Conservation (phyloP, 2,888 invertebrate genomes). For the Octonoba sinensis region DNA sequence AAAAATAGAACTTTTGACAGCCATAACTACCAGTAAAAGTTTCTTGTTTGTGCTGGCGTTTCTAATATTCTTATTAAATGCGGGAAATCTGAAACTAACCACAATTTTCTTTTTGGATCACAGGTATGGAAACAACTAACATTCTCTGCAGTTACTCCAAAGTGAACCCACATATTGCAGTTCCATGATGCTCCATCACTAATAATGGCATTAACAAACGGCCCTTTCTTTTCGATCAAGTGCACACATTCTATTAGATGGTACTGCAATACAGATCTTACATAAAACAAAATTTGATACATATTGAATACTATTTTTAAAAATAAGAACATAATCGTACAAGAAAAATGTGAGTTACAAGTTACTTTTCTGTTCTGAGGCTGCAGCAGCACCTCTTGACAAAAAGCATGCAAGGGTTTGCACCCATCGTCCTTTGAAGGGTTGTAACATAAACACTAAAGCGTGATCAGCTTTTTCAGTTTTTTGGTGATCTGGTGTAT, state of each 20-base stretch:
- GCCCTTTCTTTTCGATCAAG: not conserved
- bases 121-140: not conserved
- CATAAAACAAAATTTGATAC: not conserved
- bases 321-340: not conserved
- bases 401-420: constrained; percentile 14
- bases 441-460: constrained; percentile 2
- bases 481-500: not conserved
- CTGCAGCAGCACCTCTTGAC: constrained; percentile 3
- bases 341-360: not conserved
- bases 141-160: not conserved
- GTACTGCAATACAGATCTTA: not conserved
- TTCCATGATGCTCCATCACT: constrained; percentile 18
- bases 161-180: not conserved
- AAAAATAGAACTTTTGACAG: not conserved
- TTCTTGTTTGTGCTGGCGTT: not conserved
- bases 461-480: constrained; percentile 8
- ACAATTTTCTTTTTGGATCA: constrained; percentile 1
- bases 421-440: constrained; percentile 9
- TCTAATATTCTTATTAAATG: constrained; percentile 2
- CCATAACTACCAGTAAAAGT: not conserved
- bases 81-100: constrained; percentile 18
- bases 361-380: too few species aligned
- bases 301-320: not conserved
- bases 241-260: not conserved
- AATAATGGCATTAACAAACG: not conserved